Percentiles rank a stretch among this genome's conserved stretches.
Conservation (phyloP, 2,888 invertebrate species). For the Caenorhabditis doughertyi region DNA sequence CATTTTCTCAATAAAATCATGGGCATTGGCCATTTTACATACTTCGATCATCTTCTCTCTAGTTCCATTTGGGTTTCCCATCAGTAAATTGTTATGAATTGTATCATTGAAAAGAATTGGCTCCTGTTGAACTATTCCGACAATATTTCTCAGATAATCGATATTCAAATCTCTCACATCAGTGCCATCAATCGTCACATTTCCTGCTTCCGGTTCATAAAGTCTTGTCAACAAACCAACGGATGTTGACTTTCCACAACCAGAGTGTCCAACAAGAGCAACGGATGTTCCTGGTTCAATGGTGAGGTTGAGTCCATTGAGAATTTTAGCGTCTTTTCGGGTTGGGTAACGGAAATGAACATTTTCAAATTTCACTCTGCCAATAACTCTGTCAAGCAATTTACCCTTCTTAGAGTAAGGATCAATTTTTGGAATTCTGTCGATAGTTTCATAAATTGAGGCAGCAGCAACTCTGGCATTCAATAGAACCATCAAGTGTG, state of each 20-base stretch:
- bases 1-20: slow-evolving; percentile 78
- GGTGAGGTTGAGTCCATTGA: slow-evolving; percentile 70
- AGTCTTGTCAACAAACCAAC: slow-evolving; percentile 71
- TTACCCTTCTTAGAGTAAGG: slow-evolving; percentile 70
- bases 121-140: slow-evolving; percentile 80
- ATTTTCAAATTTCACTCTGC: slow-evolving; percentile 73
- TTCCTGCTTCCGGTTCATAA: slow-evolving; percentile 71
- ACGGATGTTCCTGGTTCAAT: slow-evolving; percentile 75
- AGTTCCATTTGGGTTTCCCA: slow-evolving; percentile 73
- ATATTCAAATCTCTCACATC: slow-evolving; percentile 74
- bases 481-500: slow-evolving; percentile 72
- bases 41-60: slow-evolving; percentile 73
- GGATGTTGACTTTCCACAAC: slow-evolving; percentile 75
- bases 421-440: slow-evolving; percentile 76
- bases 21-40: slow-evolving; percentile 79
- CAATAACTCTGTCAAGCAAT: slow-evolving; percentile 47
- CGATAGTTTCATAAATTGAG: slow-evolving; percentile 70
- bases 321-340: slow-evolving; percentile 66
- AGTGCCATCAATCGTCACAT: slow-evolving; percentile 74
- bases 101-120: slow-evolving; percentile 78
- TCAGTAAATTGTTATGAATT: slow-evolving; percentile 70
- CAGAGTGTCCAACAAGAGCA: slow-evolving; percentile 74
- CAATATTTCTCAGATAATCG: slow-evolving; percentile 72
- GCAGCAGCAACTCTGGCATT: slow-evolving; percentile 73
- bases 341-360: slow-evolving; percentile 79